Evolutionary conservation across 2,888 invertebrate genomes (phyloP).

Genomic region (Cacoxenus indagator): DNA sequence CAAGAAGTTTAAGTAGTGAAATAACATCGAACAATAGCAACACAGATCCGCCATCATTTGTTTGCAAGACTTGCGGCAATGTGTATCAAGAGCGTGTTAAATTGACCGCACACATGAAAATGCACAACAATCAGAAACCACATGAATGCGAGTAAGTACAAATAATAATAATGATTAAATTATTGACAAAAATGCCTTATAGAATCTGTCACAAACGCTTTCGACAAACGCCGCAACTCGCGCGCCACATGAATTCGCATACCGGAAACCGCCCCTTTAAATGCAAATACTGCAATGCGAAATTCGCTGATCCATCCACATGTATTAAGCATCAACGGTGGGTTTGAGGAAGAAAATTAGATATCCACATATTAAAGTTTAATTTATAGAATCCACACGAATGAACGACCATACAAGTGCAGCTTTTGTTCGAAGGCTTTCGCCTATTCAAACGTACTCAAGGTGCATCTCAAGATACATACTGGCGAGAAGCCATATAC

Average conservation of each 20-base stretch:
- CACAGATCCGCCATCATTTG: too few species aligned
- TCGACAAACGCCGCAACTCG: slow-evolving; percentile 63
- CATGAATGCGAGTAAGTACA: slow-evolving; percentile 66
- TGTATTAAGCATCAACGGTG: slow-evolving; percentile 68
- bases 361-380: background rate
- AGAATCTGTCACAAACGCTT: slow-evolving; percentile 67
- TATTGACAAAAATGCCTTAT: too few species aligned
- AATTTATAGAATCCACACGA: slow-evolving; percentile 61
- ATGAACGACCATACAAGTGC: slow-evolving; percentile 65
- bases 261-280: slow-evolving; percentile 66
- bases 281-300: slow-evolving; percentile 64
- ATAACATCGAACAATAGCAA: background rate
- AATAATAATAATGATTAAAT: background rate
- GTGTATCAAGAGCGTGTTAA: slow-evolving; percentile 59
- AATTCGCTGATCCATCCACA: slow-evolving; percentile 68
- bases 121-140: slow-evolving; percentile 60
- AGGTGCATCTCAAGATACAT: slow-evolving; percentile 63
- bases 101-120: slow-evolving; percentile 60
- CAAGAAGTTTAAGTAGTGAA: background rate
- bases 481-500: slow-evolving; percentile 66
- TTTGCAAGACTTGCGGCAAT: slow-evolving; percentile 65
- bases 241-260: slow-evolving; percentile 64
- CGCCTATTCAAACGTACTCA: slow-evolving; percentile 65
- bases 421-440: slow-evolving; percentile 59
- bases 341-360: background rate